Evolutionary conservation across 2,113 vertebrate genomes (phyloP), one percentile per base, ranked within the genome.

Genomic region (Notothenia rossii): DNA sequence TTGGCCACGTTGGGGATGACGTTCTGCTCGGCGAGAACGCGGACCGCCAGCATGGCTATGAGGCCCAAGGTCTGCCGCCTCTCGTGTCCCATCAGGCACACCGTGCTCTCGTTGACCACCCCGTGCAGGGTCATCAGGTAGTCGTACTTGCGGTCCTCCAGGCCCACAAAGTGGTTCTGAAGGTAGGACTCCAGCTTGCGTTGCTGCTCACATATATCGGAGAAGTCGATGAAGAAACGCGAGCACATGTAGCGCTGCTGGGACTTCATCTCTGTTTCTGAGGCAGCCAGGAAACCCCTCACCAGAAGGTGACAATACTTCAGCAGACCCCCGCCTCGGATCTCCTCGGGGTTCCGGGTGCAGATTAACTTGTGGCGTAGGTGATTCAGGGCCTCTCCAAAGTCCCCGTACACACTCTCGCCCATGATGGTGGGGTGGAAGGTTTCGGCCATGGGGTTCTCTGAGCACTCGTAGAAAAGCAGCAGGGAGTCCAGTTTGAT

Each of bases 241-340:
- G 98, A 99, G 87, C 98, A 99, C 98, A 99, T 99, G 89, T 99
- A 99, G 86, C 98, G 97, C 95, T 99, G 98, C 75, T 99, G 96
- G 63, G 96, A 98, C 94, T 99, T 99, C 95, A 99, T 99, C 91
- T 99, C 97, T 0, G 95, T 88, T 92, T 98, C 97, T 0, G 97
- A 99, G 40, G 95, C 97, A 0, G 98, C 97, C 84, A 95, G 94
- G 91, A 99, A 99, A 69, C 96, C 97, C 93, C 98, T 95, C 90
- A 99, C 98, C 88, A 99, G 94, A 80, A 99, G 97, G 94, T 99
- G 98, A 94, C 98, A 99, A 95, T 99, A 99, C 88, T 99, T 99
- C 50, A 99, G 96, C 55, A 99, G 96, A n/a, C 98, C 98, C 18
- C 98, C 98, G 40, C 98, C 98, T 72, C 98, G 93, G 92, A 99